Percentiles rank a stretch among this genome's conserved stretches.
Evolutionary conservation across 2,113 vertebrate genomes (phyloP).

Genomic region (Platichthys flesus): DNA sequence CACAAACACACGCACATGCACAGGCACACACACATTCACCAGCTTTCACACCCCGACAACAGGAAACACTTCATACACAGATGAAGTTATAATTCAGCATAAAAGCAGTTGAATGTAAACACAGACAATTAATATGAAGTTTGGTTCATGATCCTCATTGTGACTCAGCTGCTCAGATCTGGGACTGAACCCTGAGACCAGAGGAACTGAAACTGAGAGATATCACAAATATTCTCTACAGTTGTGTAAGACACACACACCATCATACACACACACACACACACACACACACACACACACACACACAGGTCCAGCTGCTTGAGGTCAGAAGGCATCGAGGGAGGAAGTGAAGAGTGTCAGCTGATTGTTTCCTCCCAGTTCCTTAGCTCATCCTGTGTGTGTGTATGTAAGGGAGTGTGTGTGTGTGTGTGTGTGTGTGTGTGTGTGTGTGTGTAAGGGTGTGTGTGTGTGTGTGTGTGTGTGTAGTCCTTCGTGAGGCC

Average conservation of each 20-base stretch:
- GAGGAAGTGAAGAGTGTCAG: conserved; percentile 18
- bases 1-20: no score
- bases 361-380: conserved; percentile 3
- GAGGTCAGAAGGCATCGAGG: conserved; percentile 8
- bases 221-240: background rate
- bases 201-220: background rate
- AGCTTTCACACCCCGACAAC: no score
- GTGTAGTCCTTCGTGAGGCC: background rate
- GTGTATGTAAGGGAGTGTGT: background rate
- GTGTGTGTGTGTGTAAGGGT: background rate
- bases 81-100: no score
- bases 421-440: conserved; percentile 8
- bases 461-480: conserved; percentile 3
- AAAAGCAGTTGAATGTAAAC: no score
- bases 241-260: background rate
- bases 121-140: no score
- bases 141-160: background rate
- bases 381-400: conserved; percentile 2
- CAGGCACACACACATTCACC: no score
- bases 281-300: background rate
- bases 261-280: background rate
- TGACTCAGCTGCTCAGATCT: background rate
- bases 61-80: no score
- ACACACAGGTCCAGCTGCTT: conserved; percentile 1
- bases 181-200: background rate